Base-by-base conservation (phyloP, 2,888 invertebrate genomes). In the Noctuana brunneofusca region DNA sequence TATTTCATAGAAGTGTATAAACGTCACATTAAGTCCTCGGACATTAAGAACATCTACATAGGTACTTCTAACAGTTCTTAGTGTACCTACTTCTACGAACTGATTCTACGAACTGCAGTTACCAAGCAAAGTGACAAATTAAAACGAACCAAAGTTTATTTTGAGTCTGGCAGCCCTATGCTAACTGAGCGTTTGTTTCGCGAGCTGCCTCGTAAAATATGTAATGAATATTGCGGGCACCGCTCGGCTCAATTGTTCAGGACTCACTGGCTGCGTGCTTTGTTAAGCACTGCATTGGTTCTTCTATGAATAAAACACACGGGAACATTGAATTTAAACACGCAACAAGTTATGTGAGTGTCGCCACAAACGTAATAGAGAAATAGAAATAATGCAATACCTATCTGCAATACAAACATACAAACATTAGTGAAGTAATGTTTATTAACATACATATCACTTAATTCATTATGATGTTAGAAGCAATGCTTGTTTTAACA, bases 301-400 rank as follows among this genome's bases (percentile, higher is more conserved):
- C 46, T 46, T 60, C 55, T 62, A 55, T 62, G 62, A 62, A 62
- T 62, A 55, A 62, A 62, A 62, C 54, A 55, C 62, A 53, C 57
- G 35, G 20, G n/a, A 38, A 63, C 46, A 64, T 58, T 64, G 64
- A 66, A 63, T 52, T 52, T 24, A 56, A 52, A 56, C 49, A 41
- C 50, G 55, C 54, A 60, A 60, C 60, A 62, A 55, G 62, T 62
- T 59, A 58, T 50, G 43, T 18, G 12, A 38, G 18, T 30, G 24
- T n/a, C 54, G 48, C 22, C 12, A 2, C 46, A 35, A 53, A 43
- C 32, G 46, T 35, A 35, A 35, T 41, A 41, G 27, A 43, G 30
- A 3, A 38, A 38, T 54, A 54, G 54, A 54, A 48, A 22, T n/a
- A 22, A 0, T 4, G 18, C 9, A 12, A 35, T 35, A 11, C 12